Base-by-base conservation (phyloP, 2,888 invertebrate species). In the Corythucha ciliata region DNA sequence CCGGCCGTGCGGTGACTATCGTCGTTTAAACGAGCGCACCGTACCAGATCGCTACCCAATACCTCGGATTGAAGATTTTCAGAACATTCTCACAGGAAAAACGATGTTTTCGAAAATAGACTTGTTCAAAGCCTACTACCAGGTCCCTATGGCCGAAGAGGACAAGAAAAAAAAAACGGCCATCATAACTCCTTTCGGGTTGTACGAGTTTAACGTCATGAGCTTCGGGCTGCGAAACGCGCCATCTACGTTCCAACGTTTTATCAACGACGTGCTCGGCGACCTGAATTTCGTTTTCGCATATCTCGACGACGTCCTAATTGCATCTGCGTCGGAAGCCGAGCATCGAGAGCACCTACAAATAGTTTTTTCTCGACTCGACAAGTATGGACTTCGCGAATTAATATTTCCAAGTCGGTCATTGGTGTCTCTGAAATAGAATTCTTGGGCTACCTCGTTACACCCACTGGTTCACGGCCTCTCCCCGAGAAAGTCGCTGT, bases 1-100 rank as follows among this genome's bases (percentile, higher is more conserved):
- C 63, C 42, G 65, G 34, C 61, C 64, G 1, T 66, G 68, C 47
- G 68, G 68, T 4, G 66, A 61, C 56, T 71, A 69, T 51, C 51
- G 69, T 1, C 10, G 22, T 0, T 55, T 69, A 0, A 70, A 69
- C 52, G 47, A 57, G 0, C 45, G 44, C 1, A 69, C 67, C 0
- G 47, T 62, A 1, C 64, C 65, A 0, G 66, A 68, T 54, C 41
- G 62, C 3, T 67, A 67, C 48, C 66, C 67, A 0, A 55, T 66
- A 3, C 60, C 64, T 0, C 63, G 64, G 26, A 58, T 68, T 1
- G 62, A 64, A 7, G 65, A 68, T 47, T 61, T 63, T 40, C 20
- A 56, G 4, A 47, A 57, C 3, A 37, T 54, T 4, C 45, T 68
- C 1, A 20, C 41, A 12, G 63, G 61, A 1, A 16, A 47, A 21